A percentile compares a stretch with the other conserved stretches of the same genome.
Evolutionary conservation across 2,888 invertebrate genomes (phyloP).

Genomic region (Oeneis ivallda): DNA sequence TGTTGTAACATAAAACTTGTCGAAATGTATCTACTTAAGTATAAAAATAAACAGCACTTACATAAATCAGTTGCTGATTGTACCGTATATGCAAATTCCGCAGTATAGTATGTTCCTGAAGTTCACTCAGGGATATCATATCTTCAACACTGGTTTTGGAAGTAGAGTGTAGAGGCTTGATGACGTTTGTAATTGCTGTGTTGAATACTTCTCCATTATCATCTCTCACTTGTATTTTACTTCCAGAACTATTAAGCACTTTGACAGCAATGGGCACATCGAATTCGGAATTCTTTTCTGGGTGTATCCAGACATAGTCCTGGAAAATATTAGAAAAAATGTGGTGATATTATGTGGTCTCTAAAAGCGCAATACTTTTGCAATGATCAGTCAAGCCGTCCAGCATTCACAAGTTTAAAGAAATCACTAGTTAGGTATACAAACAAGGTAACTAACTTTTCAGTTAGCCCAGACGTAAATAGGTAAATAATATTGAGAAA

Average conservation of each 20-base stretch:
- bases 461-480: too few relatives aligned
- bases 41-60: slow-evolving; percentile 78
- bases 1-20: too few relatives aligned
- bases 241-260: slow-evolving; percentile 88
- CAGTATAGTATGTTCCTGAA: slow-evolving; percentile 96
- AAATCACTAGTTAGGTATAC: too few relatives aligned
- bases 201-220: slow-evolving; percentile 90
- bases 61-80: slow-evolving; percentile 93
- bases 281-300: slow-evolving; percentile 86
- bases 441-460: too few relatives aligned
- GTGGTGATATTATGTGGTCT: background rate
- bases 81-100: slow-evolving; percentile 95
- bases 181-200: slow-evolving; percentile 81
- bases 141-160: slow-evolving; percentile 94
- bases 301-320: slow-evolving; percentile 95
- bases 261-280: slow-evolving; percentile 93
- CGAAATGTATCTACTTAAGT: too few relatives aligned
- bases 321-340: slow-evolving; percentile 44
- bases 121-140: slow-evolving; percentile 96
- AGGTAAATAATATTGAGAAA: background rate
- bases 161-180: slow-evolving; percentile 89
- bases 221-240: slow-evolving; percentile 88
- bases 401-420: background rate
- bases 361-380: background rate
- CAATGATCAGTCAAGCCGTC: background rate